Evolutionary conservation across 2,113 vertebrate genomes (phyloP), one percentile per base, ranked within the genome.

Genomic region (Tautogolabrus adspersus): DNA sequence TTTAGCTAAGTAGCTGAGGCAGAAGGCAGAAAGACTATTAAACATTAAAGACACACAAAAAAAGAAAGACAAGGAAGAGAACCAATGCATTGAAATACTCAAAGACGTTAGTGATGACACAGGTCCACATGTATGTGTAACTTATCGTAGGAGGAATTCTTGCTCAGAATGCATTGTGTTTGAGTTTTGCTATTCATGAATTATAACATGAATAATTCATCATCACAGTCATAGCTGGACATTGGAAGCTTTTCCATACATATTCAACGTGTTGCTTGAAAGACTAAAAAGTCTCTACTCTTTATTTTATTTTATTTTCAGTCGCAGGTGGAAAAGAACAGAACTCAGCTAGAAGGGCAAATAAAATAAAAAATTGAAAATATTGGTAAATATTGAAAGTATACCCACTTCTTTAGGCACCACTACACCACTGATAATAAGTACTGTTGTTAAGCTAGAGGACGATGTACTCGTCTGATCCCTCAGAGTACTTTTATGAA

Each of bases 1-100:
- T 82, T 90, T 88, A 87, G 78, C 63, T 79, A 84, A 85, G 81
- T 79, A 72, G 51, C 78, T 84, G 58, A 69, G 26, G 34, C 74
- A 83, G 69, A 68, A 69, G 26, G 34, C 74, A 83, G 69, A 68
- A 49, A 79, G 26, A 54, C 51, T 23, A 69, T 72, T 73, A 71
- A 88, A 75, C 52, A 74, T 63, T 66, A 52, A 85, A 64, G 49
- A 80, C 65, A 78, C 34, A 77, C 5, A 23, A 18, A 57, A 47
- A 52, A 46, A 42, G 21, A 64, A 34, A 46, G 38, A 75, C 47
- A 66, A 37, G 57, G 56, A 78, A 44, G n/a, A 18, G 58, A 55
- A 69, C 21, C 59, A 30, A 69, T 2, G 44, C 23, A 34, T 44
- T 19, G 37, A 77, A 62, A 83, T 5, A 60, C 21, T 69, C 26